These are phyloP conservation scores for Ammodytes dubius DNA, from an alignment of 2,113 vertebrate species.

Conservation along the genomic window DNA sequence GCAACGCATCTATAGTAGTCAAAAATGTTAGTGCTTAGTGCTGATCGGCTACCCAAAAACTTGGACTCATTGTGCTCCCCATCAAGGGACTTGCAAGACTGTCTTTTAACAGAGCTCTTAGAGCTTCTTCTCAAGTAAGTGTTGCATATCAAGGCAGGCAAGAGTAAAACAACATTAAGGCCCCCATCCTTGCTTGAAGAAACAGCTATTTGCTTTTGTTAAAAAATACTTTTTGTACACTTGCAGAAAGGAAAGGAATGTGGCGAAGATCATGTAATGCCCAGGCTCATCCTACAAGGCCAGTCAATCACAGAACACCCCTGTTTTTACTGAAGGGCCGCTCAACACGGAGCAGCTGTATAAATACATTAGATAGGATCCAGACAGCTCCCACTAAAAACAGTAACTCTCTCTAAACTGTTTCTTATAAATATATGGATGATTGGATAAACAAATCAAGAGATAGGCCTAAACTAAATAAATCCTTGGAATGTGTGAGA, in stretches of 20 bases:
- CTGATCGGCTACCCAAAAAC: slow-evolving; percentile 66
- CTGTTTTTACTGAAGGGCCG: slow-evolving; percentile 70
- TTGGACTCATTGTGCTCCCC: slow-evolving; percentile 42
- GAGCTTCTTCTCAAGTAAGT: slow-evolving; percentile 20
- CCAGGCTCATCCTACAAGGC: slow-evolving; percentile 66
- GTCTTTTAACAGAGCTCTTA: slow-evolving; percentile 43
- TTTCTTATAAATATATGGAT: slow-evolving; percentile 75
- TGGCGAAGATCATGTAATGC: slow-evolving; percentile 66
- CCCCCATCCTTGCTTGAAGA: slow-evolving; percentile 32
- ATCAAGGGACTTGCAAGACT: slow-evolving; percentile 35
- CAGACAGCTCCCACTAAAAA: slow-evolving; percentile 71
- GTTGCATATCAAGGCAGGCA: slow-evolving; percentile 37
- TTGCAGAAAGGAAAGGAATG: slow-evolving; percentile 54
- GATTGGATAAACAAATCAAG: slow-evolving; percentile 80
- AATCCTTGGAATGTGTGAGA: slow-evolving; percentile 69
- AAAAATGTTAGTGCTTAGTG: slow-evolving; percentile 61
- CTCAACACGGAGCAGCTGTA: slow-evolving; percentile 80
- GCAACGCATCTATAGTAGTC: slow-evolving; percentile 57
- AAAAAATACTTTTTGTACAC: slow-evolving; percentile 41
- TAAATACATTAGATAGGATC: slow-evolving; percentile 79
- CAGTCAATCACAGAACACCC: slow-evolving; percentile 77
- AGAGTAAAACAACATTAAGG: slow-evolving; percentile 43
- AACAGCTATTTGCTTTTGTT: slow-evolving; percentile 26
- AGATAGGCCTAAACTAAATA: slow-evolving; percentile 64
- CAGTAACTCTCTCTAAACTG: slow-evolving; percentile 41